These are phyloP conservation scores for Osmerus eperlanus DNA, from an alignment of 2,113 vertebrate genomes.

Conservation along the genomic window DNA sequence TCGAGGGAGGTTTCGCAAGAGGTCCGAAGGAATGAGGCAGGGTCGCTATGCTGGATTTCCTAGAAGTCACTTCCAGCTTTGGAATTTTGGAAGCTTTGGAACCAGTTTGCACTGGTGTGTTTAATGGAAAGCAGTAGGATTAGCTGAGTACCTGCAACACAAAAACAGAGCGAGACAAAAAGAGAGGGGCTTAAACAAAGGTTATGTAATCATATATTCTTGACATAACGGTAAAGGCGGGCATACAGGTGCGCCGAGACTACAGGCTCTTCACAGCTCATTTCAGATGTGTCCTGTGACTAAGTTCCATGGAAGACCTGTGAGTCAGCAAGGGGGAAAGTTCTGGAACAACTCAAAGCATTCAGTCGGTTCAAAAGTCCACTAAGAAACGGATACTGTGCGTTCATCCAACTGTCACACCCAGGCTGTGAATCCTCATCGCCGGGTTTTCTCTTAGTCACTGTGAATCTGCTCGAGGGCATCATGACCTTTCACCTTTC, in stretches of 20 bases:
- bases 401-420: not conserved
- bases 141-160: slow-evolving; percentile 39
- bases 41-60: slow-evolving; percentile 19
- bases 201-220: not conserved
- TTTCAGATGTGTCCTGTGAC: too few relatives aligned
- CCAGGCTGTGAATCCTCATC: not conserved
- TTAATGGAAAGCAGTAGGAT: slow-evolving; percentile 34
- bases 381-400: not conserved
- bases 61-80: slow-evolving; percentile 25
- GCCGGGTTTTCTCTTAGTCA: not conserved
- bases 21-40: slow-evolving; percentile 24
- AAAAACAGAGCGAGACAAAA: not conserved
- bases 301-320: too few relatives aligned
- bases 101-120: slow-evolving; percentile 36
- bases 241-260: too few relatives aligned
- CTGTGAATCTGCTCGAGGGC: not conserved
- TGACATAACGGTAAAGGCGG: too few relatives aligned
- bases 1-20: slow-evolving; percentile 25
- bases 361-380: too few relatives aligned
- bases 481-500: not conserved
- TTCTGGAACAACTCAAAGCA: not conserved
- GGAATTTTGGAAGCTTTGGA: slow-evolving; percentile 34
- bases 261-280: too few relatives aligned
- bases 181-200: not conserved
- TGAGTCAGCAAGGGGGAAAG: not conserved